Evolutionary conservation across 2,113 vertebrate genomes (phyloP), one percentile per base, ranked within the genome.

Genomic region (Dipodomys stephensi): DNA sequence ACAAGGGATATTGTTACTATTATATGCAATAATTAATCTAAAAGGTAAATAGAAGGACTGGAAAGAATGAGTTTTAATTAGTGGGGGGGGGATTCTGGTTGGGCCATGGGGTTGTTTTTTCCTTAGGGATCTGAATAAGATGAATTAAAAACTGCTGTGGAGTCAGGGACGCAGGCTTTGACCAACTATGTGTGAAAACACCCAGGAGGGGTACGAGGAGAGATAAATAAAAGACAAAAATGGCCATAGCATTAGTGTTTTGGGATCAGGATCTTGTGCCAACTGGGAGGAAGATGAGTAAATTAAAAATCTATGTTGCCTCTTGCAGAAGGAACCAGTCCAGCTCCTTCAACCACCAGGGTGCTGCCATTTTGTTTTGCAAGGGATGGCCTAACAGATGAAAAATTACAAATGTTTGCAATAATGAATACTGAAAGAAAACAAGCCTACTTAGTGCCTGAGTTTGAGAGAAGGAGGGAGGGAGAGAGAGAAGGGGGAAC

Each of bases 291-390:
- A 94, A 85, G 62, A 91, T 28, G 18, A 94, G 28, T 46, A 88
- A 86, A 90, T 4, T 86, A 25, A 64, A 11, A 53, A 86, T 6
- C 46, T 27, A 30, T 53, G 49, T 2, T 20, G 44, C 27, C 20
- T 88, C 46, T 91, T 32, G 67, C 6, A 87, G 71, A 81, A 86
- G 35, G 16, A 80, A 90, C 10, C n/a, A 95, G 35, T 53, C 32
- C 18, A 83, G 71, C 25, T 72, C 64, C 83, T 87, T 39, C 46
- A 83, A 5, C 44, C 10, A 30, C 32, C n/a, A 62, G 19, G 28
- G 35, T 87, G 22, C 46, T 94, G 23, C 89, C 74, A 86, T 89
- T 94, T 94, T 95, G 80, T 94, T 94, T 87, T 91, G 30, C 20
- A 80, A 91, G 35, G 20, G 20, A 25, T 93, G 12, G 88, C 71